These are phyloP conservation scores for Pyrgilauda ruficollis DNA, from an alignment of 2,113 vertebrate species.

Conservation along the genomic window DNA sequence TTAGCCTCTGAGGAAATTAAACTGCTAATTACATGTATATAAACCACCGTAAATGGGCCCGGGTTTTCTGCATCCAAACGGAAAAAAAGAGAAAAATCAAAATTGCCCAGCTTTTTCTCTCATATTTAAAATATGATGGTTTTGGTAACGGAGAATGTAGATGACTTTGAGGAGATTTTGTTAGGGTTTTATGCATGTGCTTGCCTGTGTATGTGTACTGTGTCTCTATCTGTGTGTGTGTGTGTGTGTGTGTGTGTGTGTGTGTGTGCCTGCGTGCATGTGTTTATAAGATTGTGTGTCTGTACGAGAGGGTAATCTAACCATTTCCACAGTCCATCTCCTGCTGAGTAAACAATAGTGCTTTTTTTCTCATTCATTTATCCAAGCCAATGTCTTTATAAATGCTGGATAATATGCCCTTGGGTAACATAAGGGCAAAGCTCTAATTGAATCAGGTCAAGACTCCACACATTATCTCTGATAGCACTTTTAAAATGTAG, in stretches of 20 bases:
- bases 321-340: conserved; percentile 45
- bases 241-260: background rate
- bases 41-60: conserved; percentile 51
- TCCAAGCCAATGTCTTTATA: conserved; percentile 60
- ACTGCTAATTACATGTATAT: conserved; percentile 76
- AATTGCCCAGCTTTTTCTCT: conserved; percentile 21
- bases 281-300: background rate
- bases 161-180: conserved; percentile 8
- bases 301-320: conserved; percentile 19
- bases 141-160: background rate
- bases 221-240: background rate
- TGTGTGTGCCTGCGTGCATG: background rate
- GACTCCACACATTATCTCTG: conserved; percentile 58
- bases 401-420: conserved; percentile 50
- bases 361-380: conserved; percentile 35
- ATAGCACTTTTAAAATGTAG: conserved; percentile 52
- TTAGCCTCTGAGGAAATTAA: conserved; percentile 79
- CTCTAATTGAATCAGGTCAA: conserved; percentile 66
- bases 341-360: conserved; percentile 62
- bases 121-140: conserved; percentile 43
- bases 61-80: background rate
- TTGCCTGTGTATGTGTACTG: background rate
- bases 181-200: background rate
- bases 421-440: conserved; percentile 50
- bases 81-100: conserved; percentile 33